Percentiles rank a stretch among this genome's conserved stretches.
Conservation (phyloP, 2,888 invertebrate genomes). For the Thymelicus acteon region DNA sequence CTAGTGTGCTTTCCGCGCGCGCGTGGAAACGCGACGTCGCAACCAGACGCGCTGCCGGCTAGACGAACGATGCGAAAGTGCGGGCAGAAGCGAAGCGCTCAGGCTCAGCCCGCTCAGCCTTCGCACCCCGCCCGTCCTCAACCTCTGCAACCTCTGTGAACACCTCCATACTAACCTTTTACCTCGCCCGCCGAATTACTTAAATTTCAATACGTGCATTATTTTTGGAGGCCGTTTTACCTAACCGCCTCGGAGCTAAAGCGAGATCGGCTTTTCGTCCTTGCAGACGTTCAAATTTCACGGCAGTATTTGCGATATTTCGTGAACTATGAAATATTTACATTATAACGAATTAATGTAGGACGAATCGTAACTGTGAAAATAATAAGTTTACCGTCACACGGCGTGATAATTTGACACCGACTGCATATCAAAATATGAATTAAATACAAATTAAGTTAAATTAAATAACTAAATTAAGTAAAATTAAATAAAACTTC, state of each 20-base stretch:
- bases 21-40: constrained; percentile 46
- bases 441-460: too few species aligned
- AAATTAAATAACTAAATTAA: too few species aligned
- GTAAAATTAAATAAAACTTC: too few species aligned
- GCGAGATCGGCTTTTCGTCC: background rate
- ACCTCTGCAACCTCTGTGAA: constrained; percentile 45
- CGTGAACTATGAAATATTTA: too few species aligned
- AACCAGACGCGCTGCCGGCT: constrained; percentile 55
- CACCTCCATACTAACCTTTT: constrained; percentile 51
- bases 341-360: too few species aligned
- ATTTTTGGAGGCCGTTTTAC: constrained; percentile 23
- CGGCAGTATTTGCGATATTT: too few species aligned
- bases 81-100: constrained; percentile 39
- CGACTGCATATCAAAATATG: too few species aligned
- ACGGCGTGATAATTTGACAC: too few species aligned
- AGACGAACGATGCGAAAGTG: constrained; percentile 58
- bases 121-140: constrained; percentile 45
- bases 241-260: background rate
- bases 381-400: too few species aligned
- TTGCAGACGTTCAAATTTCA: background rate
- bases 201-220: constrained; percentile 38
- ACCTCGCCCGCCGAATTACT: constrained; percentile 43
- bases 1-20: constrained; percentile 57
- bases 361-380: too few species aligned
- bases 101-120: constrained; percentile 33